These are phyloP conservation scores for Pachyuromys duprasi DNA, from an alignment of 2,797 vertebrate genomes.

Conservation along the genomic window DNA sequence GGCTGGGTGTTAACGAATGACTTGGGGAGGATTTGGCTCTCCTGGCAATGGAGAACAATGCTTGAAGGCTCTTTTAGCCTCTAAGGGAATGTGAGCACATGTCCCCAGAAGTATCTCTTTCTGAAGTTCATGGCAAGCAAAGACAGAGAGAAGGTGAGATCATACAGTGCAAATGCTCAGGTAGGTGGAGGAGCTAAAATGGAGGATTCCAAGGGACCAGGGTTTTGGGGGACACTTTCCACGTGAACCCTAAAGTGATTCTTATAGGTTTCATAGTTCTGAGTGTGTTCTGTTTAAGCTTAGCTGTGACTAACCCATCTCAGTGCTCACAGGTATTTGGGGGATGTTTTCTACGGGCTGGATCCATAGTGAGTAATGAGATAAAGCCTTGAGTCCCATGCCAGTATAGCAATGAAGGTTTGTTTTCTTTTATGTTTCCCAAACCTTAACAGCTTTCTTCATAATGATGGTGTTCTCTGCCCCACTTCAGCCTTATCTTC, in stretches of 20 bases:
- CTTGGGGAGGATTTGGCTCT: neutral
- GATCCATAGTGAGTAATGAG: neutral
- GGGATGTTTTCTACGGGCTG: neutral
- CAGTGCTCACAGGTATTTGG: neutral
- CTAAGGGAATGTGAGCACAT: too few species aligned
- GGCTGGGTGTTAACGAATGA: neutral
- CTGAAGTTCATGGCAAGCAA: neutral
- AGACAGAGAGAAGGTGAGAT: neutral
- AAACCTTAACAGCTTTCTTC: neutral
- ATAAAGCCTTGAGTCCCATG: neutral
- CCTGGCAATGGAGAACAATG: neutral
- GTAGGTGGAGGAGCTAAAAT: neutral
- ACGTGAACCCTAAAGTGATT: neutral
- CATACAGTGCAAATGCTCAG: neutral
- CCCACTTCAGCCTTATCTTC: neutral
- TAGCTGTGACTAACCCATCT: neutral
- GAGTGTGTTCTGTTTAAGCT: neutral
- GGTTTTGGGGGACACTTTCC: neutral
- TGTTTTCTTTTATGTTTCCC: neutral
- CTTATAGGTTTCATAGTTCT: neutral
- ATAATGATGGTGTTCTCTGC: neutral
- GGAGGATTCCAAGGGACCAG: neutral
- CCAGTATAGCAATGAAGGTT: too few species aligned
- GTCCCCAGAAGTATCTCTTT: neutral
- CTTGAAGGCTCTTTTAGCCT: neutral